Evolutionary conservation across 2,797 vertebrate genomes (phyloP).

Genomic region (Podargus strigoides): DNA sequence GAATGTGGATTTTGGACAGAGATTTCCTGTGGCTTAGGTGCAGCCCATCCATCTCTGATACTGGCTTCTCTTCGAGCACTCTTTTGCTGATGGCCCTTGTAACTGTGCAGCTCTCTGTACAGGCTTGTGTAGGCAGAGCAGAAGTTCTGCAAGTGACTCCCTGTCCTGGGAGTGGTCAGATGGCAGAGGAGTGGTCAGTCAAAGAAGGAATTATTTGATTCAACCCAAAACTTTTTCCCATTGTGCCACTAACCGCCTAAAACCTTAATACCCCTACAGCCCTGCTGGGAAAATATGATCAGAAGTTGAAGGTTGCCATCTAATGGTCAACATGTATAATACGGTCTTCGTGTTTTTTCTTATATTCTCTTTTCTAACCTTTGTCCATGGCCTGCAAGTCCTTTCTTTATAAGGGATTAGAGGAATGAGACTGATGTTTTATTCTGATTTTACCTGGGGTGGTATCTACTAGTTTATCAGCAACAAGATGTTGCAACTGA

Average conservation of each 20-base stretch:
- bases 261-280: not conserved
- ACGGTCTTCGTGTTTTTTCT: not conserved
- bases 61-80: rapidly evolving
- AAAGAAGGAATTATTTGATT: not conserved
- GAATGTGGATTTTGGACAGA: not conserved
- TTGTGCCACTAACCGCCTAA: not conserved
- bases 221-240: not conserved
- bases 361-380: not conserved
- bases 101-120: not conserved
- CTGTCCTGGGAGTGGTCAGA: too few species aligned
- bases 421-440: not conserved
- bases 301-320: conserved; percentile 57
- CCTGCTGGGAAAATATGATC: not conserved
- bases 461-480: not conserved
- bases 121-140: not conserved
- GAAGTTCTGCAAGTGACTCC: not conserved
- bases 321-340: not conserved
- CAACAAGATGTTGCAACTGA: not conserved
- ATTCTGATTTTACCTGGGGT: not conserved
- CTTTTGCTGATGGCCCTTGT: not conserved
- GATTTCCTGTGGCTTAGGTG: not conserved
- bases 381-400: not conserved
- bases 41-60: not conserved
- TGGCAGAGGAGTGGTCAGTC: not conserved
- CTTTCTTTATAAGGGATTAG: not conserved